A percentile compares a stretch with the other conserved stretches of the same genome.
Evolutionary conservation across 2,113 vertebrate genomes (phyloP).

Genomic region (Emydura subglobosa): DNA sequence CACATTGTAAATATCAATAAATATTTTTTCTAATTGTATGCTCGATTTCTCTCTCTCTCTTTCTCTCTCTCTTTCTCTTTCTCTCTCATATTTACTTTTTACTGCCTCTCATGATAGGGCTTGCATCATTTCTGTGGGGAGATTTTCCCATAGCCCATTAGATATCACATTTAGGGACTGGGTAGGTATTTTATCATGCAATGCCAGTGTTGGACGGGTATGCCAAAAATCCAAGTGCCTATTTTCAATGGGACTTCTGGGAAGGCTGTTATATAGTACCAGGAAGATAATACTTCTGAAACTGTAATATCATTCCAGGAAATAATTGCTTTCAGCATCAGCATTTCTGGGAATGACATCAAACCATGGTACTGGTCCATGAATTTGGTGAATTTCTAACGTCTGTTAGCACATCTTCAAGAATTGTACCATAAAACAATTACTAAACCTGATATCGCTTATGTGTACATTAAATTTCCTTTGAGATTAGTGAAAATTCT

Average conservation of each 20-base stretch:
- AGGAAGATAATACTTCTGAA: not conserved
- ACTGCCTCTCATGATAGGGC: not conserved
- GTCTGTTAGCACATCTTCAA: not conserved
- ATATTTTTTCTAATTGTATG: not conserved
- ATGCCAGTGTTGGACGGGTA: not conserved
- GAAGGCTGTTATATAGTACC: not conserved
- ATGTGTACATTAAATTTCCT: not conserved
- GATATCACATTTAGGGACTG: not conserved
- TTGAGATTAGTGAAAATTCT: not conserved
- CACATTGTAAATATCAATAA: slow-evolving; percentile 6
- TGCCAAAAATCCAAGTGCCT: not conserved
- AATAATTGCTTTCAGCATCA: not conserved
- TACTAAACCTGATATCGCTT: not conserved
- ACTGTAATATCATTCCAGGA: not conserved
- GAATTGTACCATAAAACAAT: not conserved
- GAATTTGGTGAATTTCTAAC: not conserved
- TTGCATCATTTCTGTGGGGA: not conserved
- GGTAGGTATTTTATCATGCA: not conserved
- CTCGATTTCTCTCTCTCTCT: not conserved
- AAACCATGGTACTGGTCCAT: not conserved
- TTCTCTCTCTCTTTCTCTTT: not conserved
- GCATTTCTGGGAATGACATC: not conserved
- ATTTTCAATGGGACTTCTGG: not conserved
- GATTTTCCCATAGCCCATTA: not conserved
- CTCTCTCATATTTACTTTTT: not conserved